phyloP scores from a whole-genome alignment of 2,888 invertebrate genomes.

The Drosophila nr. perissopoda region DNA sequence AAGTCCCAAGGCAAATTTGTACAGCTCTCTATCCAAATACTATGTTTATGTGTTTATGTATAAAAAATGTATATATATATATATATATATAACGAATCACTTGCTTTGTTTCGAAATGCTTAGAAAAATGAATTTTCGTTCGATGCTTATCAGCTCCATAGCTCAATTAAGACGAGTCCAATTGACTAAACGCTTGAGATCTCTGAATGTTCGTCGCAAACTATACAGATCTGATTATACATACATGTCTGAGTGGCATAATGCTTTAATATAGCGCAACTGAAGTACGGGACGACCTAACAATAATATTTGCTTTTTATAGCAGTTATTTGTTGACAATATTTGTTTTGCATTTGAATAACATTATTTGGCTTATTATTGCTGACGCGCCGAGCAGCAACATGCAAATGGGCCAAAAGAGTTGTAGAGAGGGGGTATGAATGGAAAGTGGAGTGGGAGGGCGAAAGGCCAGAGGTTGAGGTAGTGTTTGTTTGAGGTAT shows the following conservation, averaged over 20 bases:
- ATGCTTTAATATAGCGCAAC: constrained; percentile 20
- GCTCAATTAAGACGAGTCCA: constrained; percentile 53
- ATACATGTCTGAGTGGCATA: not conserved
- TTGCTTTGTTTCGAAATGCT: constrained; percentile 17
- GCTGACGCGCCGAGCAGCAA: constrained; percentile 60
- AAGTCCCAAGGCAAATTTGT: constrained; percentile 6
- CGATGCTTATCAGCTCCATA: constrained; percentile 39
- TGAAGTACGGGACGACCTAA: constrained; percentile 12
- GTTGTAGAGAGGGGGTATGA: not conserved
- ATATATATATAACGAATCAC: not conserved
- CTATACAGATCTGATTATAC: not conserved
- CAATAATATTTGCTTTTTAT: constrained; percentile 19
- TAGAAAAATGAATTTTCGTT: constrained; percentile 7
- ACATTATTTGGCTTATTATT: constrained; percentile 62
- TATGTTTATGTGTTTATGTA: not conserved
- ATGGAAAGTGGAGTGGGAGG: not conserved
- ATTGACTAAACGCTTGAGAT: constrained; percentile 28
- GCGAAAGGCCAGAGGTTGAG: not conserved
- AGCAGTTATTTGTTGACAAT: constrained; percentile 57
- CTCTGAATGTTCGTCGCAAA: not conserved
- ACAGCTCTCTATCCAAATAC: not conserved
- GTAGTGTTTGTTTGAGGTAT: constrained; percentile 9
- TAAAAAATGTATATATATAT: not conserved
- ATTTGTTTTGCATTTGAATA: constrained; percentile 65
- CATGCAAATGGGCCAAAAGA: constrained; percentile 51